Conservation (phyloP, 2,888 invertebrate species). For the Urechis unicinctus region DNA sequence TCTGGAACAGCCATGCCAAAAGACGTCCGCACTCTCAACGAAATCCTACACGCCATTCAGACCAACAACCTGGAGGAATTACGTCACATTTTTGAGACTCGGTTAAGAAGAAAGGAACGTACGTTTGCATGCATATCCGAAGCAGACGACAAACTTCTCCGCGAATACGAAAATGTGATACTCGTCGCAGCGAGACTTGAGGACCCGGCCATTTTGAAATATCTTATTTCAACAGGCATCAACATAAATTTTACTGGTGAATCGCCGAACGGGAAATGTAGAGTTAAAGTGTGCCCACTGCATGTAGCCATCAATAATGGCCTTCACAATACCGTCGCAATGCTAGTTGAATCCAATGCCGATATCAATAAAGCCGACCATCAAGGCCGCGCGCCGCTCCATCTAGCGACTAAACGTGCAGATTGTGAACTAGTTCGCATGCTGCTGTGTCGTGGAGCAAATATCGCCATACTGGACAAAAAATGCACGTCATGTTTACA, state of each 20-base stretch:
- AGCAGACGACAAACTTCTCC: not conserved
- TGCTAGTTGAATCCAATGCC: constrained; percentile 14
- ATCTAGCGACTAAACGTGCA: constrained; percentile 9
- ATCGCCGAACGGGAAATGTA: not conserved
- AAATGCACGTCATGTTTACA: constrained; percentile 11
- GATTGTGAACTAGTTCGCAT: constrained; percentile 9
- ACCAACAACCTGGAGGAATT: constrained; percentile 8
- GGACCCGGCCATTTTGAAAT: constrained; percentile 11
- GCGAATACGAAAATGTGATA: constrained; percentile 2
- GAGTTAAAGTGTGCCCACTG: constrained; percentile 3
- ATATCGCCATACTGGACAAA: constrained; percentile 4
- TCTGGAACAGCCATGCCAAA: constrained; percentile 6
- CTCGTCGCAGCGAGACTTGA: constrained; percentile 8
- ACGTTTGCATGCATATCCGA: not conserved
- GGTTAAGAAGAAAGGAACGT: not conserved
- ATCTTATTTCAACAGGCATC: constrained; percentile 10
- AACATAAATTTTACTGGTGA: constrained; percentile 8
- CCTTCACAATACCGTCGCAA: constrained; percentile 5
- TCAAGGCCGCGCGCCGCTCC: constrained; percentile 11
- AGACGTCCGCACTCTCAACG: constrained; percentile 4
- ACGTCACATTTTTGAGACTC: constrained; percentile 3
- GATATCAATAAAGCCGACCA: constrained; percentile 13
- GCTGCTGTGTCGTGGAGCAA: constrained; percentile 14
- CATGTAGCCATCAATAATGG: constrained; percentile 11
- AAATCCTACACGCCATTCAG: constrained; percentile 6